Evolutionary conservation across 2,888 invertebrate species (phyloP), one percentile per base, ranked within the genome.

Genomic region (Portevinia maculata): DNA sequence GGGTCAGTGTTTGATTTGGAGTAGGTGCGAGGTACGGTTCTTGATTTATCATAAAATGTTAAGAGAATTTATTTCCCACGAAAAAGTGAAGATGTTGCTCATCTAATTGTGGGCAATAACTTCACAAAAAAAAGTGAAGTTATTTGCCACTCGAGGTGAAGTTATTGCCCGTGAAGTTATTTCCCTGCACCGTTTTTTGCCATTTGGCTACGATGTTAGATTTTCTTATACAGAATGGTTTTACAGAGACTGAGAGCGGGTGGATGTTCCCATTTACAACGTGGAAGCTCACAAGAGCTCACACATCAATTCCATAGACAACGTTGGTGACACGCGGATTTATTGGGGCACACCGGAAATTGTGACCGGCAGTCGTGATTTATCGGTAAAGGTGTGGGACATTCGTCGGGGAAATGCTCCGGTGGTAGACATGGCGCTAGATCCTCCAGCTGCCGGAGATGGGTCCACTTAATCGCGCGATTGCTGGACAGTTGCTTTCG

Each of bases 321-420:
- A 96, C 0, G 94, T 98, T 85, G 98, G 96, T 1, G 98, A 98
- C 0, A 93, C 93, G 37, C 94, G n/a, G n/a, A n/a, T 94, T 1
- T 96, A 96, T 60, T 96, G 95, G 89, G 98, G 98, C 13, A 97
- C 98, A 1, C 98, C 98, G 6, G 99, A 99, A 93, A 94, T 99
- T 86, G 97, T 95, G 0, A 98, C 98, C 5, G 98, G 98, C 4
- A 96, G 98, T 85, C 93, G 96, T 90, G 98, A 99, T 93, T 98
- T 98, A 92, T 93, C 94, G 50, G 98, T 98, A 0, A 98, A 97
- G 92, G 94, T 99, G 0, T 99, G 99, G 99, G 99, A 99, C 89
- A 95, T 96, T 0, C 93, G 99, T 0, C 98, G 98, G 89, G 96
- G 96, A 88, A 94, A 94, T 55, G 93, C 93, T 39, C 98, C 99